Evolutionary conservation across 1,140 invertebrate species (phyloP), one percentile per base, ranked within the genome.

Genomic region (Camponotus vicinus): DNA sequence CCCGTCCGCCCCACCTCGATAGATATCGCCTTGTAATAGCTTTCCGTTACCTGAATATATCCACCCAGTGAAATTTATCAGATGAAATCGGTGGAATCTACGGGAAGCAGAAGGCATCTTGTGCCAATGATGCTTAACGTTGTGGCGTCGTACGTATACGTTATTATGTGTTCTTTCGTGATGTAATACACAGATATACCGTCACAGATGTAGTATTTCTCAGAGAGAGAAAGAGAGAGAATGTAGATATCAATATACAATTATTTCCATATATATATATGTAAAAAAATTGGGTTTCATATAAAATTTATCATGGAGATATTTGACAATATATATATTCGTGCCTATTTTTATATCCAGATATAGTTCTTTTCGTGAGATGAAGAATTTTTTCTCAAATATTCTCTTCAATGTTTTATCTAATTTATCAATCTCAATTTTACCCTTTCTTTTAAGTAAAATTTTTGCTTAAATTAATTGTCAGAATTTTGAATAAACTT

Each of bases 11-110:
- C 92, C 91, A 91, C 89, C 90, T 94, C 94, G 92, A 95, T 95
- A 93, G 95, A 95, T 95, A 95, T 94, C 93, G 94, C 86, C 94
- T 93, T 95, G 95, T 95, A 95, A 95, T 95, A 94, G 95, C 93
- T 93, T 93, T 93, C 93, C 93, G 94, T 95, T 95, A 95, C 94
- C 94, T 95, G 95, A 95, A 94, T 94, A 94, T 93, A 94, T 94
- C 93, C 93, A 90, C 70, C 27, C 55, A 32, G 21, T 45, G 78
- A 91, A 91, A 91, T 91, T 91, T 91, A 91, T 91, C 87, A 90
- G 84, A 79, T 69, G 73, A 86, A 85, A 79, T 85, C 86, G 57
- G 49, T 59, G 18, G 32, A 27, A 67, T 77, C 67, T 69, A 18
- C 27, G 15, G 27, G 27, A 34, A 34, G 34, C 59, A 59, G 45